A percentile compares a stretch with the other conserved stretches of the same genome.
Conservation (phyloP, 2,888 invertebrate species). For the Hyppa rectilinea region DNA sequence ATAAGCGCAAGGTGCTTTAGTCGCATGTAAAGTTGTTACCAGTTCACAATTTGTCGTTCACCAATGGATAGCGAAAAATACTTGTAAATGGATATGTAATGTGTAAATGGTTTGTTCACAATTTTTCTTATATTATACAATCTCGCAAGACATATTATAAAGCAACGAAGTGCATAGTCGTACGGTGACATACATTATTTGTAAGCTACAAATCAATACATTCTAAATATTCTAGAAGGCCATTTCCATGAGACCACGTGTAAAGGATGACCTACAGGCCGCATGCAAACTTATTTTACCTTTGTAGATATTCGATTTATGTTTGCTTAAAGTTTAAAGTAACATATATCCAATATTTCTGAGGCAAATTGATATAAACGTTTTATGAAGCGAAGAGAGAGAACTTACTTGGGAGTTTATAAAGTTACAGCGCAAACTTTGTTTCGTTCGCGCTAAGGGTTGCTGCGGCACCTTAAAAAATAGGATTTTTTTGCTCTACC, state of each 20-base stretch:
- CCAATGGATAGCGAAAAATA: too few species aligned
- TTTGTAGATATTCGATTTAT: conserved; percentile 57
- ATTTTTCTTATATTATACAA: too few species aligned
- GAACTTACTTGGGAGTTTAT: conserved; percentile 73
- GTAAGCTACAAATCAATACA: conserved; percentile 43
- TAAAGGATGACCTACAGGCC: conserved; percentile 42
- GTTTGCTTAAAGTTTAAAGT: conserved; percentile 68
- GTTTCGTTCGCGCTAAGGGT: conserved; percentile 65
- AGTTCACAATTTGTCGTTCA: too few species aligned
- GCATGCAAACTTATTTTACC: conserved; percentile 2
- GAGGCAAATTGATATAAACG: conserved; percentile 81
- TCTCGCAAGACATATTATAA: too few species aligned
- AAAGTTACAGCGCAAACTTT: conserved; percentile 77
- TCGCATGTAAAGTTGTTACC: too few species aligned
- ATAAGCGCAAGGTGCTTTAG: too few species aligned
- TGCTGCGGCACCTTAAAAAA: too few species aligned
- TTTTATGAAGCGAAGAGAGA: conserved; percentile 72
- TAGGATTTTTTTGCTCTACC: too few species aligned
- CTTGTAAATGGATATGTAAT: too few species aligned
- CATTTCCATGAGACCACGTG: conserved; percentile 20
- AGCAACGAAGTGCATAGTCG: too few species aligned
- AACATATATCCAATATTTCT: conserved; percentile 81
- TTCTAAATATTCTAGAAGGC: conserved; percentile 43
- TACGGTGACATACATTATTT: conserved; percentile 1
- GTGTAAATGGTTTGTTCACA: too few species aligned